Percentiles rank a stretch among this genome's conserved stretches.
These are phyloP conservation scores for Zenarchopterus dispar DNA, from an alignment of 2,797 vertebrate genomes.

Conservation along the genomic window DNA sequence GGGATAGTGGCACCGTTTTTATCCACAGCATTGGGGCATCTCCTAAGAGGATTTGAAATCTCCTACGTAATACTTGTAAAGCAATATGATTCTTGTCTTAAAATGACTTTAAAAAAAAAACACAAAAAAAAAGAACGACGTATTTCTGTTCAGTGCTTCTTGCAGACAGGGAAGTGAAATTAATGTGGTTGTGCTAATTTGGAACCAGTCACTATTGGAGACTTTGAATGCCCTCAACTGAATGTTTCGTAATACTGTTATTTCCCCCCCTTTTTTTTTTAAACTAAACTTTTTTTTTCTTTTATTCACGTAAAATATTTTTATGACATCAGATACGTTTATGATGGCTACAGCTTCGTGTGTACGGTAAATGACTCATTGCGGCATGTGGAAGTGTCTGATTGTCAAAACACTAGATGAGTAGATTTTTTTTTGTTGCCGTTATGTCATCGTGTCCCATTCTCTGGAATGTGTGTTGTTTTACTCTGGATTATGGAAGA, in stretches of 20 bases:
- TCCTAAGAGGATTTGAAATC: constrained; percentile 72
- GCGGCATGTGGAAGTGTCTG: background rate
- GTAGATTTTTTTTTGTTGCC: background rate
- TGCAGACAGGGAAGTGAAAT: constrained; percentile 32
- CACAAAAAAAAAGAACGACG: background rate
- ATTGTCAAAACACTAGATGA: constrained; percentile 14
- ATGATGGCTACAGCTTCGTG: background rate
- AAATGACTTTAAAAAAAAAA: too few species aligned
- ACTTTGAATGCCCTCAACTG: background rate
- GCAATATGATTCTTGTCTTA: constrained; percentile 25
- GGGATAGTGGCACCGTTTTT: constrained; percentile 44
- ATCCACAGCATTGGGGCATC: constrained; percentile 37
- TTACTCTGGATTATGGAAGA: constrained; percentile 11
- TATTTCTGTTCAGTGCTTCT: constrained; percentile 3
- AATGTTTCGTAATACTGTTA: background rate
- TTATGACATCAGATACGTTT: background rate
- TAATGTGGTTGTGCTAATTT: constrained; percentile 16
- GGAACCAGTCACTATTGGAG: background rate
- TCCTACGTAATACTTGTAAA: constrained; percentile 47
- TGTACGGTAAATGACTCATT: background rate
- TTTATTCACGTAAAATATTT: background rate
- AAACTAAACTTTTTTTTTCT: background rate
- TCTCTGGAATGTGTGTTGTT: constrained; percentile 2
- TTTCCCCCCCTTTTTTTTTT: background rate
- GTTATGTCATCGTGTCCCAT: constrained; percentile 8